Conservation (phyloP, 2,888 invertebrate genomes). For the Cheilosia soror region DNA sequence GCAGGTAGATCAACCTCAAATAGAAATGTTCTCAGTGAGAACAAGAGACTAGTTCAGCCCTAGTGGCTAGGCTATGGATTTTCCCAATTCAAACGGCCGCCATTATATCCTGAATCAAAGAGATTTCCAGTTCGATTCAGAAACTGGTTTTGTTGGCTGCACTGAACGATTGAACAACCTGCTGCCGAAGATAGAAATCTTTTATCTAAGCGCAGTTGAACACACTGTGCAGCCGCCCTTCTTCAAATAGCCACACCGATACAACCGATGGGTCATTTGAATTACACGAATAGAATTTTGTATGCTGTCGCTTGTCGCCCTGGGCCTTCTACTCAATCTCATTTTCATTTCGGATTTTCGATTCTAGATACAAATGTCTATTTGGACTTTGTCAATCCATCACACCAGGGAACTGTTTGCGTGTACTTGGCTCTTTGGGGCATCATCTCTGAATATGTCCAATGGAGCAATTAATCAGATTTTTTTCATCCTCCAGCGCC, state of each 20-base stretch:
- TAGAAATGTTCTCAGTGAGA: constrained; percentile 70
- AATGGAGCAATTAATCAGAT: constrained; percentile 70
- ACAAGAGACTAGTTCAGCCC: constrained; percentile 46
- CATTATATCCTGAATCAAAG: constrained; percentile 51
- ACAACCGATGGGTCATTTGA: constrained; percentile 41
- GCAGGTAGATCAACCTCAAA: constrained; percentile 67
- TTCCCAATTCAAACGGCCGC: constrained; percentile 51
- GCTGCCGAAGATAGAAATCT: constrained; percentile 67
- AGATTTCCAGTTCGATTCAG: constrained; percentile 51
- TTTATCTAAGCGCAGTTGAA: constrained; percentile 62
- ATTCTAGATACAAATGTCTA: constrained; percentile 76
- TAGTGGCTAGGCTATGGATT: constrained; percentile 24
- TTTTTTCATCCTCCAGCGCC: constrained; percentile 38
- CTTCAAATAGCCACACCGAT: constrained; percentile 25
- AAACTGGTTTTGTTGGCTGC: constrained; percentile 68
- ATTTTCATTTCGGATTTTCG: constrained; percentile 72
- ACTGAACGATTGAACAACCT: constrained; percentile 47
- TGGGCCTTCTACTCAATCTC: constrained; percentile 71
- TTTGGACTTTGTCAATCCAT: constrained; percentile 76
- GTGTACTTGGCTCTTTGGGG: constrained; percentile 69
- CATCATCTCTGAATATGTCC: constrained; percentile 72
- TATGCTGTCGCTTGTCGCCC: constrained; percentile 64
- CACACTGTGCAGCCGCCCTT: constrained; percentile 38
- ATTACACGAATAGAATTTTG: constrained; percentile 26
- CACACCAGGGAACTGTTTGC: constrained; percentile 70